Evolutionary conservation across 2,888 invertebrate genomes (phyloP).

Genomic region (Drosophila yooni): DNA sequence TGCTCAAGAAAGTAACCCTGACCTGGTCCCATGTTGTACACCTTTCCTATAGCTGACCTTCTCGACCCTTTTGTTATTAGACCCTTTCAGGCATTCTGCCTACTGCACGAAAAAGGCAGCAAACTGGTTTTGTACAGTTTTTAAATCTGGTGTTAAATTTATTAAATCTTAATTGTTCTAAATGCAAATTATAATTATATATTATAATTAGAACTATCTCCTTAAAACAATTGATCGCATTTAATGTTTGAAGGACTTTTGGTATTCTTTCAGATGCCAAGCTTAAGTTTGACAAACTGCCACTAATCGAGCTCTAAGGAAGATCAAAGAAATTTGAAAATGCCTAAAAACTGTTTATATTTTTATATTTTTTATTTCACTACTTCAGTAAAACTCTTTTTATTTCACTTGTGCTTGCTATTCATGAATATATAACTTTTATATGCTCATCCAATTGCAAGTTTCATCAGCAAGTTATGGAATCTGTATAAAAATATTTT

Average conservation of each 20-base stretch:
- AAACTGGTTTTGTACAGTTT: no score
- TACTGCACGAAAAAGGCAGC: no score
- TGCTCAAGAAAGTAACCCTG: not conserved
- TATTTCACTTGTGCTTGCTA: not conserved
- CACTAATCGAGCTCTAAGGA: no score
- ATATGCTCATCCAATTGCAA: not conserved
- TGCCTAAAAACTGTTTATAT: no score
- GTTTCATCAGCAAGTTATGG: not conserved
- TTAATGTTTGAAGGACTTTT: not conserved
- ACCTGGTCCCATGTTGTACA: not conserved
- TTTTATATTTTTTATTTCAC: not conserved
- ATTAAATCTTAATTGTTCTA: no score
- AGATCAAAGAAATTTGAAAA: no score
- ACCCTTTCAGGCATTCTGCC: no score
- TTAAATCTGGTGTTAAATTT: no score
- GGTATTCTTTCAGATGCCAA: not conserved
- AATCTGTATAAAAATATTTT: not conserved
- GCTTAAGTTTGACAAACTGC: not conserved
- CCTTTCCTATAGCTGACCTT: not conserved
- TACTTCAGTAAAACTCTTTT: not conserved
- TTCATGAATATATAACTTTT: not conserved
- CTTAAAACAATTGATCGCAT: no score
- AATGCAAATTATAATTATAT: no score
- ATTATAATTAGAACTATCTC: no score
- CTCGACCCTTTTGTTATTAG: not conserved